Conservation (phyloP, 2,888 invertebrate genomes). For the Euproctis similis region DNA sequence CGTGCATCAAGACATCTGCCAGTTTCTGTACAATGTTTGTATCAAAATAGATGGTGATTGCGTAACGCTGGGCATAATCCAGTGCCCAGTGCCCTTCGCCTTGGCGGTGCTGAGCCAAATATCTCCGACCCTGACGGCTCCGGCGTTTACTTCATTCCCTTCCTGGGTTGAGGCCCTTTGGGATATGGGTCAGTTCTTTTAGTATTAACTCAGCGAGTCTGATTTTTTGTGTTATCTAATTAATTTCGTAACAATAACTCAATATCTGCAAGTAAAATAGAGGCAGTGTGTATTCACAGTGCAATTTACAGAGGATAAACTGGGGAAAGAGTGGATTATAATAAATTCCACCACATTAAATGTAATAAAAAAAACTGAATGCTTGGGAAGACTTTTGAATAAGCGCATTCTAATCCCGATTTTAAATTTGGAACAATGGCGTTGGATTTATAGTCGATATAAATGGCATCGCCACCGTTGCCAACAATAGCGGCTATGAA, state of each 20-base stretch:
- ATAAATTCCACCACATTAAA: no score
- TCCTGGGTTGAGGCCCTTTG: conserved; percentile 4
- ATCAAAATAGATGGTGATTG: conserved; percentile 24
- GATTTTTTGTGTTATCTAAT: no score
- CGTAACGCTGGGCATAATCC: conserved; percentile 19
- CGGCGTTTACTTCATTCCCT: conserved; percentile 8
- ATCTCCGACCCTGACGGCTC: conserved; percentile 28
- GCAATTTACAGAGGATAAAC: no score
- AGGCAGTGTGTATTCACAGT: no score
- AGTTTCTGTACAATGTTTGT: conserved; percentile 17
- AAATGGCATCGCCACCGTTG: conserved; percentile 3
- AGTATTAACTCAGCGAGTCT: neutral
- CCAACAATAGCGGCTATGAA: conserved; percentile 6
- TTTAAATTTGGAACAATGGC: neutral
- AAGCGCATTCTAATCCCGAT: neutral
- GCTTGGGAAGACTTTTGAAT: no score
- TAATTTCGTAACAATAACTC: no score
- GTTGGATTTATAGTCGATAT: conserved; percentile 1
- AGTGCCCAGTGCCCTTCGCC: conserved; percentile 40
- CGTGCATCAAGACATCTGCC: conserved; percentile 14
- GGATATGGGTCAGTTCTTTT: neutral
- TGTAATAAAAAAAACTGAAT: no score
- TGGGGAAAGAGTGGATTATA: no score
- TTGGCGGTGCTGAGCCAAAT: conserved; percentile 36
- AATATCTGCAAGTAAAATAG: no score